A percentile compares a stretch with the other conserved stretches of the same genome.
Conservation (phyloP, 1,140 invertebrate species). For the Pseudachorutes palmiensis region DNA sequence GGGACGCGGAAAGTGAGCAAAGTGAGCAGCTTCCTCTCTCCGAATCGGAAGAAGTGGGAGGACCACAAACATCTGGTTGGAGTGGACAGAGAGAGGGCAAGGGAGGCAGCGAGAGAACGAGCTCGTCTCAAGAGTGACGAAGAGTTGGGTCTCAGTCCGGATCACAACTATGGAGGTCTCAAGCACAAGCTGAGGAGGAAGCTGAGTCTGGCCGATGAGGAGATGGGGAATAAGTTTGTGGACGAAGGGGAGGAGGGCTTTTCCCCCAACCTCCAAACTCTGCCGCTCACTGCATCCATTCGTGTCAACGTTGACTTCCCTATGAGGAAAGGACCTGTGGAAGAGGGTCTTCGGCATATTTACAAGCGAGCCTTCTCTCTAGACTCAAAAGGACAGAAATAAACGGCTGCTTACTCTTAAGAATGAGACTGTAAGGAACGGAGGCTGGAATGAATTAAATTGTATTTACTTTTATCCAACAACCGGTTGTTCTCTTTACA, state of each 20-base stretch:
- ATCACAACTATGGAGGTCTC: slow-evolving; percentile 54
- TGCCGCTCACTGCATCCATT: slow-evolving; percentile 19
- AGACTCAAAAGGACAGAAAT: neutral
- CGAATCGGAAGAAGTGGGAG: slow-evolving; percentile 19
- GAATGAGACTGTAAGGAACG: too few relatives aligned
- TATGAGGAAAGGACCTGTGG: slow-evolving; percentile 20
- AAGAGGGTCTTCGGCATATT: neutral
- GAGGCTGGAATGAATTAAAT: too few relatives aligned
- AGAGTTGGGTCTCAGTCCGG: slow-evolving; percentile 62
- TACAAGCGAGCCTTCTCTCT: neutral
- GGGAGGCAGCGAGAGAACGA: slow-evolving; percentile 57
- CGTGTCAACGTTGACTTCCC: slow-evolving; percentile 32
- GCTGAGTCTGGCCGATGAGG: slow-evolving; percentile 41
- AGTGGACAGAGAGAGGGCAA: slow-evolving; percentile 50
- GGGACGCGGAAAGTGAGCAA: neutral
- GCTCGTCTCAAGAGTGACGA: slow-evolving; percentile 62
- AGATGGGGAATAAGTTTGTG: neutral
- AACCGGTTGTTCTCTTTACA: too few relatives aligned
- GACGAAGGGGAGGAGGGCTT: neutral
- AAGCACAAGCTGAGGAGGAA: slow-evolving; percentile 50
- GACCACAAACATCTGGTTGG: slow-evolving; percentile 29
- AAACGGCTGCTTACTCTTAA: too few relatives aligned
- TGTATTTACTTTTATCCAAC: too few relatives aligned
- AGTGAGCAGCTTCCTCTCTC: slow-evolving; percentile 11
- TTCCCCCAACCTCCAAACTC: neutral